Conservation (phyloP, 2,113 vertebrate genomes). For the Monarcha castaneiventris region DNA sequence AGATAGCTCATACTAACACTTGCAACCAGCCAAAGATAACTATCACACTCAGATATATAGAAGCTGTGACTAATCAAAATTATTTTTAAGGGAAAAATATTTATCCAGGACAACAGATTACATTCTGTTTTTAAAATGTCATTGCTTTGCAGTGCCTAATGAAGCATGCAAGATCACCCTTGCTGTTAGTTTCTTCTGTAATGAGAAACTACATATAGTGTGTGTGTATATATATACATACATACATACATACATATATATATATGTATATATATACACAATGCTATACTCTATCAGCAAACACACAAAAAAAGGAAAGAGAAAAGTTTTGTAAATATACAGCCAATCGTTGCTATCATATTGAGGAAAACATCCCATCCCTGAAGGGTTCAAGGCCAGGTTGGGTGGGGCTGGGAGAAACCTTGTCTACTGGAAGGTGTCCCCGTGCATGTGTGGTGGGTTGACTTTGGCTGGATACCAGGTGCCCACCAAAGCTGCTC, state of each 20-base stretch:
- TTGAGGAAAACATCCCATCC: background rate
- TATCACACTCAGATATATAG: background rate
- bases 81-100: background rate
- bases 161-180: background rate
- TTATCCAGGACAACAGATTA: background rate
- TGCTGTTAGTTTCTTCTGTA: background rate
- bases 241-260: too few relatives aligned
- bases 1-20: background rate
- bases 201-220: background rate
- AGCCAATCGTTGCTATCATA: background rate
- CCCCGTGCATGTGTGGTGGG: background rate
- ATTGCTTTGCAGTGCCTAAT: background rate
- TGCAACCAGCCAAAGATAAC: background rate
- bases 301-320: background rate
- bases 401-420: background rate
- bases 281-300: background rate
- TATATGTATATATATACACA: rapidly evolving
- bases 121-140: background rate
- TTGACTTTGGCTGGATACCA: background rate
- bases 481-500: background rate
- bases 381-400: background rate
- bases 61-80: background rate
- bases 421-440: background rate
- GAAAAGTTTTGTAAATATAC: background rate
- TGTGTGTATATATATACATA: too few relatives aligned